These are phyloP conservation scores for Pedionomus torquatus DNA, from an alignment of 2,113 vertebrate species.

Conservation along the genomic window DNA sequence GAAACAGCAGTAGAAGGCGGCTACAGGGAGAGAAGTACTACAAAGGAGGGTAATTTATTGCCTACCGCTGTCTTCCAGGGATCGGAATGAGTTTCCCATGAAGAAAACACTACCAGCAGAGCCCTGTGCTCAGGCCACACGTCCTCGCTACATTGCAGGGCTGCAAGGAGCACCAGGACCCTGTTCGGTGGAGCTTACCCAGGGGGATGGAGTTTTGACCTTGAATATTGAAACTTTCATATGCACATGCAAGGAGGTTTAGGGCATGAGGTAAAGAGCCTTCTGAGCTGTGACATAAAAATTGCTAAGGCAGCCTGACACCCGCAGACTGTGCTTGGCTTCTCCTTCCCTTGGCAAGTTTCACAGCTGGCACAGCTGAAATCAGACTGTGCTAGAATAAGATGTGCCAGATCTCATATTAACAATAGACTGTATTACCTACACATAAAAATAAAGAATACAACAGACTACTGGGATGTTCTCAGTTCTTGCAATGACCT, in stretches of 20 bases:
- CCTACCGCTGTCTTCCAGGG: neutral
- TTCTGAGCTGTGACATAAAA: neutral
- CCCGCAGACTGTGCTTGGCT: neutral
- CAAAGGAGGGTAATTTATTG: neutral
- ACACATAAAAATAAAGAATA: neutral
- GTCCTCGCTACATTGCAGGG: neutral
- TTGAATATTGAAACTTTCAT: neutral
- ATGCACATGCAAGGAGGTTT: neutral
- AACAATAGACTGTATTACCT: neutral
- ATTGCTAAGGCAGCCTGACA: neutral
- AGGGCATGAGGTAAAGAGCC: neutral
- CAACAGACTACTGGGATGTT: neutral
- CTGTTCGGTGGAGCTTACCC: fast-evolving
- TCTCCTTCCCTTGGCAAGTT: neutral
- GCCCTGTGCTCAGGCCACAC: fast-evolving
- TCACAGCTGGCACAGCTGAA: slow-evolving; percentile 1
- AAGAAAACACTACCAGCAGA: neutral
- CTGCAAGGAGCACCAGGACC: neutral
- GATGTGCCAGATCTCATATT: neutral
- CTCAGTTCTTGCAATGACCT: slow-evolving; percentile 14
- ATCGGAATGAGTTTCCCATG: neutral
- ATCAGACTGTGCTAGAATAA: neutral
- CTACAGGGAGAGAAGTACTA: neutral
- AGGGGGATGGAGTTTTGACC: neutral
- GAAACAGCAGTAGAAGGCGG: neutral